These are phyloP conservation scores for Andrena praecox DNA, from an alignment of 2,888 invertebrate species.

Conservation along the genomic window DNA sequence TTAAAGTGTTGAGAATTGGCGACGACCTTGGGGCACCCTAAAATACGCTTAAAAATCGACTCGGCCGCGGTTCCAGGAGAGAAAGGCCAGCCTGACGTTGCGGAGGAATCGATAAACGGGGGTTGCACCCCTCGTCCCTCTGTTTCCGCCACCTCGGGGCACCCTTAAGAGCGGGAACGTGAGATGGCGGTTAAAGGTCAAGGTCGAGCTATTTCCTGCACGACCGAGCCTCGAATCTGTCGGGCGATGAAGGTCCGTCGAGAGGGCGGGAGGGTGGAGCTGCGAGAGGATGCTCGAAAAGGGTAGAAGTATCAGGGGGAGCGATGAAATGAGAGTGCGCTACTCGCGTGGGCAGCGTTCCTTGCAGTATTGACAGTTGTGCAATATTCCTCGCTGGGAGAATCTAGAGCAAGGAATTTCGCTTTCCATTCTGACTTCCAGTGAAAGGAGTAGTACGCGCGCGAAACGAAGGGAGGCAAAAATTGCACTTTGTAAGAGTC, in stretches of 20 bases:
- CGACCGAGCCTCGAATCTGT: constrained; percentile 75
- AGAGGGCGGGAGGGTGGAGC: constrained; percentile 10
- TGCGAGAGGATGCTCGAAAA: neutral
- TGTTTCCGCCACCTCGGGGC: constrained; percentile 67
- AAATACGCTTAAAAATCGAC: constrained; percentile 53
- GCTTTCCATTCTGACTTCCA: neutral
- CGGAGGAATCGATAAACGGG: constrained; percentile 67
- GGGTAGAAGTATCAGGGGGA: constrained; percentile 28
- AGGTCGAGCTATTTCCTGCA: constrained; percentile 82
- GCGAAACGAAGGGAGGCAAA: too few relatives aligned
- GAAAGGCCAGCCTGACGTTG: constrained; percentile 23
- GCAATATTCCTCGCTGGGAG: constrained; percentile 1
- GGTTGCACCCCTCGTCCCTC: constrained; percentile 43
- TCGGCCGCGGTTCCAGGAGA: constrained; percentile 38
- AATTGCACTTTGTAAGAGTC: too few relatives aligned
- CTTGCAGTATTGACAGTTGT: constrained; percentile 4
- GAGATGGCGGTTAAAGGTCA: constrained; percentile 79
- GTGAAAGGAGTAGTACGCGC: too few relatives aligned
- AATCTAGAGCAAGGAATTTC: neutral
- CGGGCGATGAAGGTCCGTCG: constrained; percentile 40
- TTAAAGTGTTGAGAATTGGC: neutral
- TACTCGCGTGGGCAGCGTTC: neutral
- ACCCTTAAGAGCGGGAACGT: constrained; percentile 75
- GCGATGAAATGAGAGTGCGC: neutral
- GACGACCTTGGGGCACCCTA: constrained; percentile 16